These are phyloP conservation scores for Tinea trinotella DNA, from an alignment of 2,888 invertebrate species.

Conservation along the genomic window DNA sequence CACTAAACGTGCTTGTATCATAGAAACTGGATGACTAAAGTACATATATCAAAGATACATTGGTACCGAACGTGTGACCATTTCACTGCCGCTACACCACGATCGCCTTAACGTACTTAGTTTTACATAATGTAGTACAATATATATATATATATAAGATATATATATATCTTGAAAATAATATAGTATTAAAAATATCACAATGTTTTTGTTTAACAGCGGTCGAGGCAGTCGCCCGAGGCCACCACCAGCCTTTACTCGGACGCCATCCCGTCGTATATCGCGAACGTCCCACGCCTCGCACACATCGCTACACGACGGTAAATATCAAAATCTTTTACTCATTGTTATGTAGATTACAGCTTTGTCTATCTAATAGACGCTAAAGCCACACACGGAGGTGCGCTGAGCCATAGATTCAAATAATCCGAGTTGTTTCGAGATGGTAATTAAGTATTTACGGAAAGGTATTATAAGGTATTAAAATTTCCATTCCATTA, in stretches of 20 bases:
- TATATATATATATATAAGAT: no score
- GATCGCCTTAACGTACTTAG: no score
- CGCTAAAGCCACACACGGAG: not conserved
- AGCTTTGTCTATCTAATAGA: not conserved
- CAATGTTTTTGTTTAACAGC: constrained; percentile 39
- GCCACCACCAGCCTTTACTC: constrained; percentile 81
- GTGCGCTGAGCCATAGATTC: not conserved
- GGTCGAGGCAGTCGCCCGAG: constrained; percentile 73
- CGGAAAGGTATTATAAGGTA: not conserved
- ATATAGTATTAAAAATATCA: not conserved
- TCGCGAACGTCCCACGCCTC: constrained; percentile 69
- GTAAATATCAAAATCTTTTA: constrained; percentile 31
- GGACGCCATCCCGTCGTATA: constrained; percentile 84
- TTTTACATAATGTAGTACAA: no score
- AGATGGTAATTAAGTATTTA: constrained; percentile 10
- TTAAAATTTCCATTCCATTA: constrained; percentile 10
- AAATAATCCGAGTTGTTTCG: not conserved
- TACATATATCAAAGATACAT: no score
- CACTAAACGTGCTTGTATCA: no score
- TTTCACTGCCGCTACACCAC: no score
- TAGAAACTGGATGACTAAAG: no score
- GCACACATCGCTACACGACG: constrained; percentile 55
- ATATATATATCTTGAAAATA: not conserved
- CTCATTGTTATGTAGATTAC: not conserved
- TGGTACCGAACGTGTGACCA: no score